Evolutionary conservation across 2,888 invertebrate species (phyloP).

Genomic region (Teleiodes luculella): DNA sequence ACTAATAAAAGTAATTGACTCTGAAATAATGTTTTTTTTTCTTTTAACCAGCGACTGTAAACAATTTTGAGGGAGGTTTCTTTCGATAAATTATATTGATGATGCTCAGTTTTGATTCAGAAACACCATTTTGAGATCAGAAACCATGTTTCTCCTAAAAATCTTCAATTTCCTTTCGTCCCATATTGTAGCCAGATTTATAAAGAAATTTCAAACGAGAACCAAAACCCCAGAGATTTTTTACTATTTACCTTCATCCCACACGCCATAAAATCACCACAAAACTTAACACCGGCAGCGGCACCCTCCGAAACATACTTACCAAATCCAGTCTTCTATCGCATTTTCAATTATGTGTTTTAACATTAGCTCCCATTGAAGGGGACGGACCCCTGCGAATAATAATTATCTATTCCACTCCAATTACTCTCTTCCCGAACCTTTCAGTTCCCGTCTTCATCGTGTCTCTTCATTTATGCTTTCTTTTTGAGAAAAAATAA

Average conservation of each 20-base stretch:
- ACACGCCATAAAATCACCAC: slow-evolving; percentile 4
- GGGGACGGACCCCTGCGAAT: slow-evolving; percentile 40
- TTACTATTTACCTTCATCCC: slow-evolving; percentile 15
- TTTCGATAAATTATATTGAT: too few relatives aligned
- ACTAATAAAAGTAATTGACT: too few relatives aligned
- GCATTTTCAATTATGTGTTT: slow-evolving; percentile 42
- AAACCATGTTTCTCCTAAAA: too few relatives aligned
- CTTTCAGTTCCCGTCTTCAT: slow-evolving; percentile 24
- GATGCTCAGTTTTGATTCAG: too few relatives aligned
- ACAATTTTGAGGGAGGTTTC: too few relatives aligned
- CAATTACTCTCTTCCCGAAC: slow-evolving; percentile 39
- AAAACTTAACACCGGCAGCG: slow-evolving; percentile 10
- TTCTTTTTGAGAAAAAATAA: background rate
- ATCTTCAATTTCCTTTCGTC: too few relatives aligned
- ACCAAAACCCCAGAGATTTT: too few relatives aligned
- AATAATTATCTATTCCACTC: slow-evolving; percentile 50
- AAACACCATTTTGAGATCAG: too few relatives aligned
- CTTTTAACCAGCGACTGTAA: too few relatives aligned
- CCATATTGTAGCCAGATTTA: too few relatives aligned
- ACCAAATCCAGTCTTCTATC: slow-evolving; percentile 13
- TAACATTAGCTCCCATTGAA: slow-evolving; percentile 40
- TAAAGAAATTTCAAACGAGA: too few relatives aligned
- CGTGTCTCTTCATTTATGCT: slow-evolving; percentile 10
- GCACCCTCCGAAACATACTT: slow-evolving; percentile 10
- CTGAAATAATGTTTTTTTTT: too few relatives aligned